phyloP scores from a whole-genome alignment of 2,888 invertebrate species.

The Lithophane socia region DNA sequence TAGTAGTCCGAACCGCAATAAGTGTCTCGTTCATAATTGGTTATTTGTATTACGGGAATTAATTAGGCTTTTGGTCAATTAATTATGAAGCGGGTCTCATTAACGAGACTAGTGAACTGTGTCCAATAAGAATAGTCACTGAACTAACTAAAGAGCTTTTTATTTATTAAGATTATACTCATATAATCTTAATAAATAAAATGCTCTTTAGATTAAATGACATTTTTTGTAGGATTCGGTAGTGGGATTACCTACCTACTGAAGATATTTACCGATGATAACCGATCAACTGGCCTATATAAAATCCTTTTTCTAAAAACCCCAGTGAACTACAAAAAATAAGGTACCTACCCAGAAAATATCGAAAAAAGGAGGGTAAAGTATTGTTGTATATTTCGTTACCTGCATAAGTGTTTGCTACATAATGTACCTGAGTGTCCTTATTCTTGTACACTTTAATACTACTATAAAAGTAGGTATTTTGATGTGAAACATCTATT shows the following conservation, averaged over 20 bases:
- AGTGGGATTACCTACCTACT: background rate
- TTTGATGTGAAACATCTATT: background rate
- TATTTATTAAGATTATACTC: slow-evolving; percentile 2
- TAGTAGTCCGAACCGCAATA: slow-evolving; percentile 35
- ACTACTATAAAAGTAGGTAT: background rate
- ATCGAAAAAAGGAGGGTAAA: background rate
- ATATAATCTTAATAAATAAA: too few species aligned
- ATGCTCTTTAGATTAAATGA: too few species aligned
- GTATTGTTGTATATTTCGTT: background rate
- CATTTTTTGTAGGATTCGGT: background rate
- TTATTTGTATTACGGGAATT: slow-evolving; percentile 47
- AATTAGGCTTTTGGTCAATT: slow-evolving; percentile 51
- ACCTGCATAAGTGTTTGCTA: background rate
- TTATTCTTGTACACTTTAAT: background rate
- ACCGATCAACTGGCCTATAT: background rate
- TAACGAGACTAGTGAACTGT: slow-evolving; percentile 15
- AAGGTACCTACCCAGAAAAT: background rate
- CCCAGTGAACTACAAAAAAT: background rate
- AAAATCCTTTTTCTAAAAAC: background rate
- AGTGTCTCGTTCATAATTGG: slow-evolving; percentile 37
- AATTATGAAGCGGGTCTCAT: slow-evolving; percentile 24
- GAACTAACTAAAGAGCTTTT: background rate
- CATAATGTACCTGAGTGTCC: background rate
- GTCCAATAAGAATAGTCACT: slow-evolving; percentile 17
- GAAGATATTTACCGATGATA: background rate